Evolutionary conservation across 37 sponge, comb jelly and placozoan genomes (phyloP).

Genomic region (Ephydatia muelleri): DNA sequence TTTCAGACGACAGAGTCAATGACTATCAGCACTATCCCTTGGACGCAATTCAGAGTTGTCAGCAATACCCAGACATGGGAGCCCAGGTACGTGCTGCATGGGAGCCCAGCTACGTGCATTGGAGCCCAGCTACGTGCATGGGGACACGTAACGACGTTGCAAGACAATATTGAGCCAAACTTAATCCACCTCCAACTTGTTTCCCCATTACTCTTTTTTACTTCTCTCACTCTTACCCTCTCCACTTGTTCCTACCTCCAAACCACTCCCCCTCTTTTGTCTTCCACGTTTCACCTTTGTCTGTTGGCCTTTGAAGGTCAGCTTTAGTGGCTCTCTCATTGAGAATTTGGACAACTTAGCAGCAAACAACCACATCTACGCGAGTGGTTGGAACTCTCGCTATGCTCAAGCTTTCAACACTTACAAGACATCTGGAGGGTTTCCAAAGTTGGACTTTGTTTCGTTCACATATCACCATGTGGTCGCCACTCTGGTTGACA

Average conservation of each 20-base stretch:
- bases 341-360: slow-evolving; percentile 67
- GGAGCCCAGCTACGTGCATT: neutral
- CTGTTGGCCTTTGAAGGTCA: slow-evolving; percentile 33
- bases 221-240: neutral
- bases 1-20: slow-evolving; percentile 62
- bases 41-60: slow-evolving; percentile 63
- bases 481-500: slow-evolving; percentile 55
- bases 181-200: neutral
- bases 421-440: slow-evolving; percentile 50
- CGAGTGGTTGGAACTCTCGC: slow-evolving; percentile 50
- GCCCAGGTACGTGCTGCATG: slow-evolving; percentile 40
- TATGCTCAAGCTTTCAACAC: slow-evolving; percentile 47
- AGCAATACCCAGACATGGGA: slow-evolving; percentile 50
- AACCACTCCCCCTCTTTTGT: neutral
- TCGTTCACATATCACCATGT: slow-evolving; percentile 67
- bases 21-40: slow-evolving; percentile 71
- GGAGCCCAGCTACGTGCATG: neutral
- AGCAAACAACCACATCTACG: slow-evolving; percentile 57
- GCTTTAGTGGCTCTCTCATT: slow-evolving; percentile 73
- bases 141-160: neutral
- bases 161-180: neutral
- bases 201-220: neutral
- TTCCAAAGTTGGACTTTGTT: slow-evolving; percentile 68
- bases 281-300: neutral
- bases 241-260: neutral